Conservation (phyloP, 2,888 invertebrate species). For the Epinotia ramella region DNA sequence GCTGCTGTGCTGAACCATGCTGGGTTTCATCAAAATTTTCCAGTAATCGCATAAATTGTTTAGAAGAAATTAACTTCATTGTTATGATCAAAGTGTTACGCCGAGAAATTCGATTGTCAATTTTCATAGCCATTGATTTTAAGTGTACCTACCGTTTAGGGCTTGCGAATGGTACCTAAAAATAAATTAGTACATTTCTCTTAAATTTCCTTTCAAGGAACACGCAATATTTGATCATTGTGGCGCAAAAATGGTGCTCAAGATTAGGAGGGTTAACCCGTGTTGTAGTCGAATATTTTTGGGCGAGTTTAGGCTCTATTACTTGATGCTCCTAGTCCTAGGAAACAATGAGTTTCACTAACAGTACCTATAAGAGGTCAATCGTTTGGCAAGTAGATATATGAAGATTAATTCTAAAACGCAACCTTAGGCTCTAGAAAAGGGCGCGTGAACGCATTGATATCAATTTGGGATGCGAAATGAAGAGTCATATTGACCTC, state of each 20-base stretch:
- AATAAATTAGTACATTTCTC: not conserved
- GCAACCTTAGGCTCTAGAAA: no score
- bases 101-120: slow-evolving; percentile 11
- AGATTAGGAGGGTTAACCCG: not conserved
- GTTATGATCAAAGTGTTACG: slow-evolving; percentile 1
- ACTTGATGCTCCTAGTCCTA: not conserved
- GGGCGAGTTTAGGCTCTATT: not conserved
- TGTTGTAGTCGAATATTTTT: not conserved
- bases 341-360: no score
- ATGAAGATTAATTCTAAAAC: no score
- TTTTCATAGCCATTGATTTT: slow-evolving; percentile 37
- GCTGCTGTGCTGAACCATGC: no score
- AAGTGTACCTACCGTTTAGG: slow-evolving; percentile 17
- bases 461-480: no score
- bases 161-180: slow-evolving; percentile 24
- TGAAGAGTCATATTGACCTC: no score
- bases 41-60: not conserved
- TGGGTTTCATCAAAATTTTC: not conserved
- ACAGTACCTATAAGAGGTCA: no score
- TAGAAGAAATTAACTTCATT: slow-evolving; percentile 7
- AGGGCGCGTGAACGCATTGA: no score
- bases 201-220: not conserved
- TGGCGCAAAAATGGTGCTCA: not conserved
- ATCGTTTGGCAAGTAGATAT: no score
- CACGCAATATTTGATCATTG: slow-evolving; percentile 19